Base-by-base conservation (phyloP, 1,140 invertebrate species). In the Drosophila arawakana region DNA sequence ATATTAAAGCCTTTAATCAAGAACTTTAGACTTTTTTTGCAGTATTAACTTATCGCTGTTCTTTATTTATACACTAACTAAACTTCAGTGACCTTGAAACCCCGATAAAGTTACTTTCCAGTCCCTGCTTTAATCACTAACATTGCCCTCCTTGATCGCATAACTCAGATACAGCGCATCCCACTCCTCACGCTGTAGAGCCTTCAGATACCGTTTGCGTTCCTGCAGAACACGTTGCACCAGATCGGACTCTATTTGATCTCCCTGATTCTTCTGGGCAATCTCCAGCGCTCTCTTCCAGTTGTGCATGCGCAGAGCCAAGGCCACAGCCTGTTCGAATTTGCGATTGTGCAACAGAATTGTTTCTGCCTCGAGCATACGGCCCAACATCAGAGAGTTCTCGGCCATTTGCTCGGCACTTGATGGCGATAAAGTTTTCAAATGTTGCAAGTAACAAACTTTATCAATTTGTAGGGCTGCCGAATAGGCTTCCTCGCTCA, bases 281-380 rank as follows among this genome's bases (percentile, higher is more conserved):
- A 98, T 93, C 78, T 98, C 97, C 25, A 98, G 92, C 1, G 97
- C 97, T 94, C 96, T 95, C 61, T 96, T 95, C 97, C 97, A 98
- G 82, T 97, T 96, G 92, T 97, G 97, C 78, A 97, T 94, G 76
- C 95, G 94, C n/a, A 98, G 93, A 88, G 98, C 96, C 0, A 97
- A 93, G 76, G 95, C 95, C 76, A 98, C 96, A 0, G 97, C 97
- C 81, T 97, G 94, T 63, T 95, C 95, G 7, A 95, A 93, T 41
- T 96, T 94, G 43, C 96, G 96, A 84, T 96, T 95, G 86, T 97
- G 96, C 13, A 98, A 90, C 4, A 98, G 92, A 65, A 97, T 95
- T 1, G 95, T 95, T 93, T 98, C 97, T 1, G 97, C 97, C 80
- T 97, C 96, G 67, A 95, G 92, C 10, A 95, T 91, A 77, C 97